A percentile compares a stretch with the other conserved stretches of the same genome.
These are phyloP conservation scores for Lysandra bellargus DNA, from an alignment of 2,888 invertebrate species.

Conservation along the genomic window DNA sequence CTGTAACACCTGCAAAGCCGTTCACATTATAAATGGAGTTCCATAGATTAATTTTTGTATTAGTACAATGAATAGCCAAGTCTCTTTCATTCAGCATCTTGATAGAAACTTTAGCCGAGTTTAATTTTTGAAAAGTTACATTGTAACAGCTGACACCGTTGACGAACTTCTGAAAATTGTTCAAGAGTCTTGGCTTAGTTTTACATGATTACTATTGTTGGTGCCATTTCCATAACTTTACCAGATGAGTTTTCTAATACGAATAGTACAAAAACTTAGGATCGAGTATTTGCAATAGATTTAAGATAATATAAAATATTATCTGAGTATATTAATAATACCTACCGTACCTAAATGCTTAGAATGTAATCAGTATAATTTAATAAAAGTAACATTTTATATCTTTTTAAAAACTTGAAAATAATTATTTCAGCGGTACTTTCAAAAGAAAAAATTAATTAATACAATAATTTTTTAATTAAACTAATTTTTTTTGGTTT, in stretches of 20 bases:
- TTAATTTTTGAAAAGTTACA: not conserved
- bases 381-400: constrained; percentile 16
- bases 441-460: not conserved
- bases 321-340: not conserved
- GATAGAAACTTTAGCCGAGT: not conserved
- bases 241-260: not conserved
- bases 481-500: not conserved
- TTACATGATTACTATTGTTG: not conserved
- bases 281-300: constrained; percentile 12
- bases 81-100: not conserved
- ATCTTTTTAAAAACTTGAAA: not conserved
- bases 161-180: not conserved
- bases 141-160: too few relatives aligned
- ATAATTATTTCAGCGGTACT: not conserved
- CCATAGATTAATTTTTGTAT: not conserved
- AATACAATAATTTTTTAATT: not conserved
- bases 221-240: not conserved
- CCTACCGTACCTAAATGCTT: not conserved
- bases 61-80: not conserved
- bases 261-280: constrained; percentile 23
- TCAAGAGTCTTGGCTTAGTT: not conserved
- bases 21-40: constrained; percentile 41
- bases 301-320: not conserved
- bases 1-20: constrained; percentile 75
- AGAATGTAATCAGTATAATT: constrained; percentile 16